Evolutionary conservation across 1,140 invertebrate genomes (phyloP), one percentile per base, ranked within the genome.

Genomic region (Hyles vespertilio): DNA sequence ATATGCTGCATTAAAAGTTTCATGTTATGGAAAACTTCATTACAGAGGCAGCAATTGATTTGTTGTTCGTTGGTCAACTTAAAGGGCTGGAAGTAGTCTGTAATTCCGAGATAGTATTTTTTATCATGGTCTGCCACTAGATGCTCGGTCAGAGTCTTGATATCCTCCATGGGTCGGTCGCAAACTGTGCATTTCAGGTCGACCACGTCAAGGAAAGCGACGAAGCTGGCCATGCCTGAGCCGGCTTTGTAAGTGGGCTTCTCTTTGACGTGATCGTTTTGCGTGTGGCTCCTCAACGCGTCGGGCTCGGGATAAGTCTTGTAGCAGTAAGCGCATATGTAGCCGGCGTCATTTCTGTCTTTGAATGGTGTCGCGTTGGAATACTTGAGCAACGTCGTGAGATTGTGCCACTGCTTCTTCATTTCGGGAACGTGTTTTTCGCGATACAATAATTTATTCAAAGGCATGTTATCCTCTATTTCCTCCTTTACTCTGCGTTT

Each of bases 381-480:
- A 56, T 74, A 79, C 56, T 84, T 85, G 5, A 89, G 70, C 9
- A 89, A 55, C 0, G 78, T 81, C 10, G 71, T 83, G 33, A 89
- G 58, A 63, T 89, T 89, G 57, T 86, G 81, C 77, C 79, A 86
- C 71, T 87, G 84, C 63, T 87, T 89, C 69, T 84, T 78, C 81
- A 84, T 81, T 69, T 88, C 85, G 3, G 82, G 71, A 22, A 83
- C 53, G 67, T 81, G 74, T 67, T 80, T 84, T 65, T 79, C 77
- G 46, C 73, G 71, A 43, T 65, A 73, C 33, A 76, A 59, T 61
- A 71, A 61, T 48, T 69, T 75, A 70, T 71, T 67, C 55, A 72
- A 61, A 3, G 62, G 55, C 49, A 65, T 63, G 58, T 52, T 63
- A 46, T 64, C 63, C 51, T 66, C 72, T 49, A 55, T 66, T 66